Base-by-base conservation (phyloP, 30 jellyfish, hydroid and myxozoan genomes). In the Chrysaora quinquecirrha region DNA sequence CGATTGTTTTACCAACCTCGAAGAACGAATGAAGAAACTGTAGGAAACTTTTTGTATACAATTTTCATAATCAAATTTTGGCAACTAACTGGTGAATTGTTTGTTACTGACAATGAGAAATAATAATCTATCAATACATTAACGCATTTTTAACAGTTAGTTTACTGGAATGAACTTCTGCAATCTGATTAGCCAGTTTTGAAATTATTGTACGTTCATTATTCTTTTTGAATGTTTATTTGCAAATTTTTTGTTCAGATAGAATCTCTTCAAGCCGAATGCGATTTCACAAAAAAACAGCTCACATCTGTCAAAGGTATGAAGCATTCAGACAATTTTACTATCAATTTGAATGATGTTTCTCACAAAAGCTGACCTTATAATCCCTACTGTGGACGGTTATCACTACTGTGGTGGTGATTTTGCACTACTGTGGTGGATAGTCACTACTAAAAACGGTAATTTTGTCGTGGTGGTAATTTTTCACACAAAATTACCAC, bases 261-360 rank as follows among this genome's bases (percentile, higher is more conserved):
- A 0, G 98, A 93, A 73, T 86, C 98, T 14, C 76, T 93, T 72
- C 97, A 93, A 75, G 98, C 97, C 30, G 98, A 93, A 74, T 86
- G 98, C 54, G 98, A 93, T 54, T 86, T 93, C 34, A 93, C 96
- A 2, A 80, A 87, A 67, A 78, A 93, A 54, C 98, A 93, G 58
- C 89, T 93, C 0, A 67, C 91, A 25, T 95, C 98, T 19, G 86
- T 93, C 78, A 86, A 87, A 81, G 97, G 98, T 93, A 65, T 52
- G 29, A 52, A 52, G 16, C 16, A 43, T 43, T 43, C 12, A 43
- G 9, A 6, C 58, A 43, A 6, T 6, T 43, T 43, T 43, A 6
- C 58, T 9, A 43, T 43, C 9, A 9, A 43, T 6, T 43, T 9
- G 16, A 43, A 43, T 16, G 16, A 9, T 9, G 16, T 43, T 43